These are phyloP conservation scores for Drosophila kurseongensis DNA, from an alignment of 1,140 invertebrate genomes.

Conservation along the genomic window DNA sequence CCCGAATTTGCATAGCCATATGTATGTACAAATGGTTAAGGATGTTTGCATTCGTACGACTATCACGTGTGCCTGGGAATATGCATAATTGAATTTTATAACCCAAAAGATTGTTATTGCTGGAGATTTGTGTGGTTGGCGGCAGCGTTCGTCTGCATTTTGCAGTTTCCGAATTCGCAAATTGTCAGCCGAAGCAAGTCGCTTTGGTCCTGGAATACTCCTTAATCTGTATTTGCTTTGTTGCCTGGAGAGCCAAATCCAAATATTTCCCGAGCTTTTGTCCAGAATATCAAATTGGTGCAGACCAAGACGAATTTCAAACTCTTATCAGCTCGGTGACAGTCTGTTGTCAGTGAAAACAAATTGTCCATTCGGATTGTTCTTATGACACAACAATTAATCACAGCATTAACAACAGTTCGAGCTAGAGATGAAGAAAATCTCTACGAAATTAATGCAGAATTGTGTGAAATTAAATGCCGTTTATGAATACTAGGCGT, in stretches of 20 bases:
- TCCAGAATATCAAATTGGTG: slow-evolving; percentile 53
- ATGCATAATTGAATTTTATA: slow-evolving; percentile 80
- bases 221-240: slow-evolving; percentile 56
- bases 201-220: neutral
- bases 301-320: slow-evolving; percentile 18
- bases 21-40: neutral
- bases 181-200: slow-evolving; percentile 8
- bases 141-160: slow-evolving; percentile 10
- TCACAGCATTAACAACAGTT: slow-evolving; percentile 69
- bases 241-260: slow-evolving; percentile 29
- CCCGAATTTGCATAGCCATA: neutral
- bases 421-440: slow-evolving; percentile 16
- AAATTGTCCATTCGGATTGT: slow-evolving; percentile 45
- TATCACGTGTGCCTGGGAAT: slow-evolving; percentile 43
- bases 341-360: slow-evolving; percentile 65
- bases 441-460: slow-evolving; percentile 42
- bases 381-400: slow-evolving; percentile 45
- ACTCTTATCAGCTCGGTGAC: slow-evolving; percentile 66
- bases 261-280: slow-evolving; percentile 47
- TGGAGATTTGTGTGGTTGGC: slow-evolving; percentile 59
- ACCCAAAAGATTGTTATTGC: slow-evolving; percentile 68
- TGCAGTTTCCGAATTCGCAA: slow-evolving; percentile 39
- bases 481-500: slow-evolving; percentile 53
- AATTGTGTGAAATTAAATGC: slow-evolving; percentile 45
- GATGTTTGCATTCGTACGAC: slow-evolving; percentile 9